Evolutionary conservation across 53 echinoderm and acorn worm genomes (phyloP).

Genomic region (Echinarachnius parma): DNA sequence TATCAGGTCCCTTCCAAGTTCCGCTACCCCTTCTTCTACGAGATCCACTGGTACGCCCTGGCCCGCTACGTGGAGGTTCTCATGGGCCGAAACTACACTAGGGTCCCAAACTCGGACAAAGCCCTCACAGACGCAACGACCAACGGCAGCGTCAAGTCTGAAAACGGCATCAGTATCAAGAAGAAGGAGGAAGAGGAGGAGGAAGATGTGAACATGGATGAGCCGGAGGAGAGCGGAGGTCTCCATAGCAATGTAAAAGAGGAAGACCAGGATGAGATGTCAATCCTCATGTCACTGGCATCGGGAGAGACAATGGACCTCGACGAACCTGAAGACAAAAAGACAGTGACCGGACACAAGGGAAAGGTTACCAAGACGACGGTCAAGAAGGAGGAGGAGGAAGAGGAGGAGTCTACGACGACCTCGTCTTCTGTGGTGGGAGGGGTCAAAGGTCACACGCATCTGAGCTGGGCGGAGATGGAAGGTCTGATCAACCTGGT

Average conservation of each 20-base stretch:
- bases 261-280: constrained; percentile 39
- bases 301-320: constrained; percentile 22
- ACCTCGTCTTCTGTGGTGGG: not conserved
- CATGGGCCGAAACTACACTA: constrained; percentile 49
- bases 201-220: constrained; percentile 21
- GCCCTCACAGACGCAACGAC: not conserved
- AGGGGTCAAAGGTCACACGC: constrained; percentile 36
- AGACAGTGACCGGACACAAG: too few relatives aligned
- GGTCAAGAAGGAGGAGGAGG: constrained; percentile 36
- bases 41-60: constrained; percentile 93
- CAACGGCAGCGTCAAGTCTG: constrained; percentile 27
- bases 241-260: constrained; percentile 24
- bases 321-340: constrained; percentile 33
- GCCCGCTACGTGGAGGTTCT: constrained; percentile 87
- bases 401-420: constrained; percentile 24
- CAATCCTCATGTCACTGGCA: not conserved
- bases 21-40: constrained; percentile 93
- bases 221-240: not conserved
- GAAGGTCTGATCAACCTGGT: constrained; percentile 60
- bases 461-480: constrained; percentile 73
- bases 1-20: constrained; percentile 87
- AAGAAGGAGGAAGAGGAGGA: constrained; percentile 29
- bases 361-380: too few relatives aligned
- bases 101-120: not conserved
- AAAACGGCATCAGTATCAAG: constrained; percentile 4